These are phyloP conservation scores for Miniopterus natalensis DNA, from an alignment of 2,113 vertebrate genomes.

Conservation along the genomic window DNA sequence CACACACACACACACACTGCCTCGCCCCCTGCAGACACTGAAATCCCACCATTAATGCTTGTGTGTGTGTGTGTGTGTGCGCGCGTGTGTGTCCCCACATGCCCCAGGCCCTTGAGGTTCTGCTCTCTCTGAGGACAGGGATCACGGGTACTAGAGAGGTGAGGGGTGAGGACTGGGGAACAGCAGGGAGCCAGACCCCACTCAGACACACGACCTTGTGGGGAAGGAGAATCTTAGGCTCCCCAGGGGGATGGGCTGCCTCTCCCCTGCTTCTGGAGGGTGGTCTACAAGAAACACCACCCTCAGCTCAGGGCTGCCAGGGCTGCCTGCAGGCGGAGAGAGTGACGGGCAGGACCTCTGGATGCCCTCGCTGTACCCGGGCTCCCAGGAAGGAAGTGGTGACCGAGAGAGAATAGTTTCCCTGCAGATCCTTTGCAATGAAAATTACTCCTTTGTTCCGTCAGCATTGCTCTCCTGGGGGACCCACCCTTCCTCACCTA, in stretches of 20 bases:
- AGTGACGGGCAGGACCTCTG: background rate
- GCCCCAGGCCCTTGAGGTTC: background rate
- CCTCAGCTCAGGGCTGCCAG: background rate
- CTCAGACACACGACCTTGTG: background rate
- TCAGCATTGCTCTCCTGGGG: constrained; percentile 30
- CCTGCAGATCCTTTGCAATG: background rate
- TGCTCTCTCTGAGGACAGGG: background rate
- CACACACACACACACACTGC: background rate
- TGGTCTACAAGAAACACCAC: background rate
- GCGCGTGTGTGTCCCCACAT: no score
- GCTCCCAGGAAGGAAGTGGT: background rate
- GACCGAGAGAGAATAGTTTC: background rate
- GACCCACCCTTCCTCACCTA: background rate
- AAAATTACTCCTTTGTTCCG: constrained; percentile 37
- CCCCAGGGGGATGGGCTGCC: background rate
- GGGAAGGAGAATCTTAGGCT: background rate
- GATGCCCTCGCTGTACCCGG: background rate
- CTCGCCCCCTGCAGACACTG: background rate
- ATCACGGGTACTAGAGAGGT: background rate
- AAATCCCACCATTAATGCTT: background rate
- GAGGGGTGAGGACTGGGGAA: background rate
- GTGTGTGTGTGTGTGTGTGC: no score
- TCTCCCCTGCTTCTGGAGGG: background rate
- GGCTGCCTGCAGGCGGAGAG: background rate
- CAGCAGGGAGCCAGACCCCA: background rate